These are phyloP conservation scores for Brienomyrus longianalis DNA, from an alignment of 2,113 vertebrate genomes.

Conservation along the genomic window DNA sequence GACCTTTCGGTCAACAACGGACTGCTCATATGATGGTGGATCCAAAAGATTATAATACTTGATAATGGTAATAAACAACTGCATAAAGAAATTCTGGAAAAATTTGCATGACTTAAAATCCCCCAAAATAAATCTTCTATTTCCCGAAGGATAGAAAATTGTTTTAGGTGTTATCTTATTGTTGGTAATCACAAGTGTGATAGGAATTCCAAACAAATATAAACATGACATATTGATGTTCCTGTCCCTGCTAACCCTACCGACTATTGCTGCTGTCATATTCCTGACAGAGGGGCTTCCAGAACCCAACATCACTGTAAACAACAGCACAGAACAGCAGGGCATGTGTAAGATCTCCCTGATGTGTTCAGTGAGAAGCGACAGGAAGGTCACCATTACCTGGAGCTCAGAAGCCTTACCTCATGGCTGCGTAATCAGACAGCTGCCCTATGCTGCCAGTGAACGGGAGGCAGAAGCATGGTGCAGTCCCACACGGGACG, in stretches of 20 bases:
- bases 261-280: no score
- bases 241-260: not conserved
- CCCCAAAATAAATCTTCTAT: not conserved
- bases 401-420: not conserved
- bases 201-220: not conserved
- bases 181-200: not conserved
- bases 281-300: no score
- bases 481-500: not conserved
- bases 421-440: rapidly evolving
- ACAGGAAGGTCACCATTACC: not conserved
- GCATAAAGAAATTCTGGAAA: not conserved
- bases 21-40: no score
- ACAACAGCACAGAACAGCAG: rapidly evolving
- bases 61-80: no score
- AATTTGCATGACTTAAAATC: not conserved
- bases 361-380: not conserved
- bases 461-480: not conserved
- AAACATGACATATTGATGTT: not conserved
- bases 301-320: not conserved
- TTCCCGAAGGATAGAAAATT: not conserved
- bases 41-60: no score
- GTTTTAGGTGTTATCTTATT: not conserved
- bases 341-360: conserved; percentile 12
- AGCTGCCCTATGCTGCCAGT: rapidly evolving
- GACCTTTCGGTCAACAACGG: no score